Conservation (phyloP, 64 coral and sea anemone genomes). For the Stichodactyla helianthus region DNA sequence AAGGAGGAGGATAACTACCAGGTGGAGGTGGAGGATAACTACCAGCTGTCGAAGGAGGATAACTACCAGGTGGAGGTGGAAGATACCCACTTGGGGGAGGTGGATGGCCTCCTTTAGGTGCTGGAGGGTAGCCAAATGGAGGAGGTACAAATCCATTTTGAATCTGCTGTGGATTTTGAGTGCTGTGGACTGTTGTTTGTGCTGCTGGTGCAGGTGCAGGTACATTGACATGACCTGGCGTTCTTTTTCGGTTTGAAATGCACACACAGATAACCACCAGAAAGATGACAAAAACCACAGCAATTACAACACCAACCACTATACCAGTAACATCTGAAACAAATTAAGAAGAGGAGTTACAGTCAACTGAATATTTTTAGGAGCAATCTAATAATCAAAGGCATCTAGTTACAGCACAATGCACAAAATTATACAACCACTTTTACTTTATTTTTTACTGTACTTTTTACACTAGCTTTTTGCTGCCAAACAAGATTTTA, state of each 20-base stretch:
- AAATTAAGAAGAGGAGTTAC: neutral
- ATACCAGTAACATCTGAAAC: neutral
- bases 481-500: too few species aligned
- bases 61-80: neutral
- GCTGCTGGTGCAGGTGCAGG: neutral
- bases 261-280: neutral
- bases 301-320: neutral
- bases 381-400: too few species aligned
- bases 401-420: too few species aligned
- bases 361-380: neutral
- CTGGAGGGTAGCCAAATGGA: neutral
- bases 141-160: neutral
- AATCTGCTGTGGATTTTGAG: neutral
- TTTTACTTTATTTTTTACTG: too few species aligned
- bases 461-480: too few species aligned
- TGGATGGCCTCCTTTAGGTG: neutral
- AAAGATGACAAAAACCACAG: neutral
- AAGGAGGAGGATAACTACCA: too few species aligned
- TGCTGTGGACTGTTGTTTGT: neutral
- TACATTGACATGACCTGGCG: neutral
- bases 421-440: too few species aligned
- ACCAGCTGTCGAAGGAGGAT: neutral
- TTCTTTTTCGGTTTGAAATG: neutral
- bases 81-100: neutral
- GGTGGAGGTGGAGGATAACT: neutral